Evolutionary conservation across 2,888 invertebrate species (phyloP), one percentile per base, ranked within the genome.

Genomic region (Ichneumoninae sp.): DNA sequence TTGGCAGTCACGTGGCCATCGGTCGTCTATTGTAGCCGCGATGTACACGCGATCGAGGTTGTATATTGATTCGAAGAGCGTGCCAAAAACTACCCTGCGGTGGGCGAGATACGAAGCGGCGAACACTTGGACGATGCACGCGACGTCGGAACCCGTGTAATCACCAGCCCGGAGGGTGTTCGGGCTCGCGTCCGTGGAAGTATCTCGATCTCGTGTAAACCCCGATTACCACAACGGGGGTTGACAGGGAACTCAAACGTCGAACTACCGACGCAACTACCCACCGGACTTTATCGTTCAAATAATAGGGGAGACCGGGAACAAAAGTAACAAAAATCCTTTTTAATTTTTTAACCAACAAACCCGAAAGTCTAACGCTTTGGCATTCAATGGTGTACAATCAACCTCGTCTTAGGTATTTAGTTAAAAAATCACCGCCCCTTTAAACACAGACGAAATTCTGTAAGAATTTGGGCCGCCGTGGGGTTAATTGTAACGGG

Each of bases 31-130:
- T 30, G 63, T 33, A 30, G 40, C 10, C 30, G 30, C n/a, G 13
- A 33, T 16, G 40, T 70, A 70, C 69, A 63, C 40, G 70, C 19
- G 69, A 75, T 22, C 33, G 74, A 60, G 57, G 33, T 6, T 69
- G 50, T 36, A 36, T 7, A 77, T 69, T 68, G 69, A 69, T 77
- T 77, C 69, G 44, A 68, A 73, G 50, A 26, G 68, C 66, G 68
- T 76, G 83, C 76, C 83, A 83, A 83, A 80, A 81, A 81, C 60
- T 73, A 73, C 71, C 81, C 63, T 66, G 57, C 40, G 71, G 80
- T 57, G 33, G 30, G 30, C 19, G 63, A 63, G 57, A 57, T 65
- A 47, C 73, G 69, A 71, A 44, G 16, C 19, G 57, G 16, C 47
- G 26, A 78, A 78, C 70, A 70, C 70, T 36, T 57, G 60, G 47